Percentiles rank a stretch among this genome's conserved stretches.
Evolutionary conservation across 2,797 vertebrate species (phyloP).

Genomic region (Acropternis orthonyx): DNA sequence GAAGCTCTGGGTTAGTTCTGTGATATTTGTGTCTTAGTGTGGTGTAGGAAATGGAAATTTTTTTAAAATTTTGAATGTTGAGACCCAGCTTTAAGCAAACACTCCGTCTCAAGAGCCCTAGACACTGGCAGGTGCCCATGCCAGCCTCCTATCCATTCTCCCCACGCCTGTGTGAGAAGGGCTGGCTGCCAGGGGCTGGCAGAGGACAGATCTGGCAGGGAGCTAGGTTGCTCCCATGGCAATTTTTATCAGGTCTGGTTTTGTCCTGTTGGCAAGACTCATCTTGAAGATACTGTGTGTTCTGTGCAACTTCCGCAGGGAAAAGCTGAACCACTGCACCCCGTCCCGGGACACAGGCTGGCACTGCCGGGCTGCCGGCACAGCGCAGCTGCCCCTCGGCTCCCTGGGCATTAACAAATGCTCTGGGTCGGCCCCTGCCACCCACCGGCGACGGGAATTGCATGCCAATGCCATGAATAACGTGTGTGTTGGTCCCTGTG

Average conservation of each 20-base stretch:
- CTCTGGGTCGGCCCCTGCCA: accelerated
- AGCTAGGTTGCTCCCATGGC: neutral
- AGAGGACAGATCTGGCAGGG: neutral
- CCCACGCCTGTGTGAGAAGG: neutral
- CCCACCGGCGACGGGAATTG: neutral
- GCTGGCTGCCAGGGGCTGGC: neutral
- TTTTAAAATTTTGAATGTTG: neutral
- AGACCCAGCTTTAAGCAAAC: neutral
- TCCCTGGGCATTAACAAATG: accelerated
- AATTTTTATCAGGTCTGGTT: neutral
- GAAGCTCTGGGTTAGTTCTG: neutral
- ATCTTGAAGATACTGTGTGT: neutral
- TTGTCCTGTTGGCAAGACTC: neutral
- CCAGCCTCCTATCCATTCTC: neutral
- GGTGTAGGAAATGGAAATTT: neutral
- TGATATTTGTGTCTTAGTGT: neutral
- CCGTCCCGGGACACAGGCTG: accelerated
- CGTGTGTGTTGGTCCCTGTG: neutral
- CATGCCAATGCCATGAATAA: conserved; percentile 5
- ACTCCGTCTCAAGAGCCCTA: accelerated
- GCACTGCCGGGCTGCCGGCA: accelerated
- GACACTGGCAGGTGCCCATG: neutral
- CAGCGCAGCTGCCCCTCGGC: neutral
- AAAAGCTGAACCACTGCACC: neutral
- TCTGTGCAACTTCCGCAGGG: neutral